A percentile compares a stretch with the other conserved stretches of the same genome.
phyloP scores from a whole-genome alignment of 2,888 invertebrate genomes.

The Thecophora atra region DNA sequence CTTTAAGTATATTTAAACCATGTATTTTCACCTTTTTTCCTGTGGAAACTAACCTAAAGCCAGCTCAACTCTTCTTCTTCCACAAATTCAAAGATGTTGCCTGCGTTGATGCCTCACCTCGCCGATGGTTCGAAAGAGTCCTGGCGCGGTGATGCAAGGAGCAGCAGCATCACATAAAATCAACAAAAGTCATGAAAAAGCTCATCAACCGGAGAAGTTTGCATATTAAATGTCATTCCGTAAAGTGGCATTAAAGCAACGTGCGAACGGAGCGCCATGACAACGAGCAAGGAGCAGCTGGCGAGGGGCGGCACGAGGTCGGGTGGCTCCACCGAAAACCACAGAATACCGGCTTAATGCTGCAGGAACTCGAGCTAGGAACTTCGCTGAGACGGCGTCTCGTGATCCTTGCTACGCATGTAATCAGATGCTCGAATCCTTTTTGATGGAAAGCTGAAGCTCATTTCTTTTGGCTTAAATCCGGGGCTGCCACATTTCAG shows the following conservation, averaged over 20 bases:
- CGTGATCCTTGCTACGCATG: conserved; percentile 30
- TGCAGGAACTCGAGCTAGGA: conserved; percentile 12
- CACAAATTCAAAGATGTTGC: neutral
- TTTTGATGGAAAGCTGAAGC: conserved; percentile 29
- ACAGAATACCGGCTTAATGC: conserved; percentile 24
- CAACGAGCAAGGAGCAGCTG: neutral
- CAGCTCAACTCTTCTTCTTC: no score
- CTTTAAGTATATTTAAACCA: no score
- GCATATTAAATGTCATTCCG: conserved; percentile 46
- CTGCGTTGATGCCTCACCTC: neutral
- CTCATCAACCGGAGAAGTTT: conserved; percentile 43
- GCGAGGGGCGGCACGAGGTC: neutral
- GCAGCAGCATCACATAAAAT: conserved; percentile 22
- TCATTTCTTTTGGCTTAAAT: conserved; percentile 1
- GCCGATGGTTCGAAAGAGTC: neutral
- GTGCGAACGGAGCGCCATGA: conserved; percentile 19
- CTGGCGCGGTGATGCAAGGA: neutral
- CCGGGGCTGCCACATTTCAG: conserved; percentile 1
- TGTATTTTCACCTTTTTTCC: no score
- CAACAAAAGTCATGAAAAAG: conserved; percentile 36
- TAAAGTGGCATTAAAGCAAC: conserved; percentile 40
- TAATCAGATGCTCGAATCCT: conserved; percentile 35
- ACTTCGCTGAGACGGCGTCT: conserved; percentile 1
- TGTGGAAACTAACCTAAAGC: no score
- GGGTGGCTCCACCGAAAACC: conserved; percentile 13